A percentile compares a stretch with the other conserved stretches of the same genome.
phyloP scores from a whole-genome alignment of 2,113 vertebrate species.

The Psilopogon haemacephalus region DNA sequence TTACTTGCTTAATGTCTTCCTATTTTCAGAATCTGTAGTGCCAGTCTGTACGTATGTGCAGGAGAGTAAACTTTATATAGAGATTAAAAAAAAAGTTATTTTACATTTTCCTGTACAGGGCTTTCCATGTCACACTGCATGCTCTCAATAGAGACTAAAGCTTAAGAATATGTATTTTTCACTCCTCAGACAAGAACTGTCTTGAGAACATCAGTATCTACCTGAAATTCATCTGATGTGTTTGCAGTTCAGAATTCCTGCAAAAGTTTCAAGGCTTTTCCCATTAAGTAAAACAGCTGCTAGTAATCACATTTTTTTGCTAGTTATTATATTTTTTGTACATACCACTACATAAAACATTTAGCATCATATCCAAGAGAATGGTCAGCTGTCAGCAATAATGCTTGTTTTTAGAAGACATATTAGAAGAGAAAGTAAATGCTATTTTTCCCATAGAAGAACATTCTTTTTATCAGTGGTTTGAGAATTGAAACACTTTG shows the following conservation, averaged over 20 bases:
- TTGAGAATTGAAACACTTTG: neutral
- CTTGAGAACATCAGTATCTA: neutral
- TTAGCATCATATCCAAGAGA: neutral
- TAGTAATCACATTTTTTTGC: neutral
- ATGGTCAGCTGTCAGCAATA: neutral
- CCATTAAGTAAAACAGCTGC: neutral
- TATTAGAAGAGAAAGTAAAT: neutral
- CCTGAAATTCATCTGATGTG: neutral
- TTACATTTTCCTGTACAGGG: neutral
- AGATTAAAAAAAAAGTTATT: neutral
- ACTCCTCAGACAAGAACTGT: neutral
- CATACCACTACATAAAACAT: neutral
- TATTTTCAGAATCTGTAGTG: neutral
- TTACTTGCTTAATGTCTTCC: neutral
- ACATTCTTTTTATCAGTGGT: accelerated
- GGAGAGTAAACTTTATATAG: neutral
- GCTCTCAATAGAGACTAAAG: neutral
- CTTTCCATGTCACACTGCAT: accelerated
- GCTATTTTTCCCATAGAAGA: neutral
- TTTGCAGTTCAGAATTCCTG: neutral
- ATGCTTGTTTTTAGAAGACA: neutral
- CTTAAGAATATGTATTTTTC: neutral
- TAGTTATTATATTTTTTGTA: neutral
- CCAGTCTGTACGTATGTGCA: neutral
- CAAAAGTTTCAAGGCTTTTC: neutral